Conservation (phyloP, 2,888 invertebrate species). For the Heliconius sara region DNA sequence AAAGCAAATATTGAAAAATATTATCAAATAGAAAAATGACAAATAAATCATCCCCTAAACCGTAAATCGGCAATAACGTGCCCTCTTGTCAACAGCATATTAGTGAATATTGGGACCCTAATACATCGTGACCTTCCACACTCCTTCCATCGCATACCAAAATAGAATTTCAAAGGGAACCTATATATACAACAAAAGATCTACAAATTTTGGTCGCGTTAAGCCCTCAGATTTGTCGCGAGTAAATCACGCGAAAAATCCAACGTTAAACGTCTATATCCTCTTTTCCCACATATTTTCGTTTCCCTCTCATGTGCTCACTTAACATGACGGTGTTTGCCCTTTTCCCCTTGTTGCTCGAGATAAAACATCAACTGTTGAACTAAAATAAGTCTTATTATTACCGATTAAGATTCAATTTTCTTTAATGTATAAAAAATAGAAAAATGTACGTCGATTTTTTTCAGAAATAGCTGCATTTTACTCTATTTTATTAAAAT, state of each 20-base stretch:
- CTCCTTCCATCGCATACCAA: constrained; percentile 35
- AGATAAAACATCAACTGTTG: constrained; percentile 50
- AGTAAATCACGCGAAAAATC: constrained; percentile 83
- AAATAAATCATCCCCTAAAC: constrained; percentile 75
- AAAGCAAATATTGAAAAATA: constrained; percentile 53
- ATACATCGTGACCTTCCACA: constrained; percentile 50
- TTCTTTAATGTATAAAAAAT: constrained; percentile 45
- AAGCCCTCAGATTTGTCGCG: constrained; percentile 79
- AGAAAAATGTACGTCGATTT: constrained; percentile 68
- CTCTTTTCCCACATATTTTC: constrained; percentile 84
- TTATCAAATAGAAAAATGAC: constrained; percentile 74
- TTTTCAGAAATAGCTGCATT: constrained; percentile 50
- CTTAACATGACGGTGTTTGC: constrained; percentile 83
- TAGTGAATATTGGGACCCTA: constrained; percentile 70
- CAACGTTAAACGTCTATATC: constrained; percentile 83
- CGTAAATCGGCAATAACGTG: constrained; percentile 76
- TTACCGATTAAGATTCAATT: neutral
- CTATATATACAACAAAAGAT: constrained; percentile 49
- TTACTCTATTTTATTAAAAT: neutral
- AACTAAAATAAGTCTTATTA: constrained; percentile 51
- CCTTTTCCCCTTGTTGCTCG: constrained; percentile 69
- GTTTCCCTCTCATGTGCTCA: constrained; percentile 84
- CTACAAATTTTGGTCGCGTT: constrained; percentile 61
- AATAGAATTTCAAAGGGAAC: constrained; percentile 38
- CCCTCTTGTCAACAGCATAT: constrained; percentile 79